These are phyloP conservation scores for Orbicella faveolata DNA, from an alignment of 64 coral and sea anemone species.

Conservation along the genomic window DNA sequence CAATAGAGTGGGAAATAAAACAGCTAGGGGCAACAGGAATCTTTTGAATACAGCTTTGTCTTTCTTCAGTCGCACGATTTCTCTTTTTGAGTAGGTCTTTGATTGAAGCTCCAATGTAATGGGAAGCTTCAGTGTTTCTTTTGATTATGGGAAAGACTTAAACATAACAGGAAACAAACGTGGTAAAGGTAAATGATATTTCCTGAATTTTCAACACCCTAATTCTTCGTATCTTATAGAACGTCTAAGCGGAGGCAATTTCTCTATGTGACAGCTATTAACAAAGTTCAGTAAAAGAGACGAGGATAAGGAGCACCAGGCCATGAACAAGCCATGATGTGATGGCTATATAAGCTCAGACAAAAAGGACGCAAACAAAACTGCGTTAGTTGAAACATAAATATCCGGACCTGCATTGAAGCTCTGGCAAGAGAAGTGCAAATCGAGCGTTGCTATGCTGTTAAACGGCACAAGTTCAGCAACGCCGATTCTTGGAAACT, in stretches of 20 bases:
- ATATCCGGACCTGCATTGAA: neutral
- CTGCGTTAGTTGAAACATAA: neutral
- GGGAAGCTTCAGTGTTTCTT: neutral
- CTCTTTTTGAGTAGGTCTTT: neutral
- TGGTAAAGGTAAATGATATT: neutral
- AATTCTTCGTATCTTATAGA: neutral
- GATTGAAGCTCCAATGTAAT: neutral
- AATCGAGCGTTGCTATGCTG: neutral
- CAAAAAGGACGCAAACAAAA: neutral
- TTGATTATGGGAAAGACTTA: neutral
- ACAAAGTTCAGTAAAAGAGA: slow-evolving; percentile 2
- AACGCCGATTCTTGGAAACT: neutral
- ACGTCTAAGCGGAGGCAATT: neutral
- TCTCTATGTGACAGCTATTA: neutral
- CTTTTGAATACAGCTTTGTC: neutral
- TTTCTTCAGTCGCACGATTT: no score
- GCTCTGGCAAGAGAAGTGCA: neutral
- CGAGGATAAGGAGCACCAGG: neutral
- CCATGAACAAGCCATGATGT: neutral
- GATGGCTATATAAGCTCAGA: neutral
- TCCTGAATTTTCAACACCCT: slow-evolving; percentile 4
- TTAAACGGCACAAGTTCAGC: neutral
- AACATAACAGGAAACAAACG: neutral
- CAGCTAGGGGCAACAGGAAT: neutral
- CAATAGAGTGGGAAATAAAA: neutral